phyloP scores from a whole-genome alignment of 1,140 invertebrate species.

The Cryptotermes secundus region DNA sequence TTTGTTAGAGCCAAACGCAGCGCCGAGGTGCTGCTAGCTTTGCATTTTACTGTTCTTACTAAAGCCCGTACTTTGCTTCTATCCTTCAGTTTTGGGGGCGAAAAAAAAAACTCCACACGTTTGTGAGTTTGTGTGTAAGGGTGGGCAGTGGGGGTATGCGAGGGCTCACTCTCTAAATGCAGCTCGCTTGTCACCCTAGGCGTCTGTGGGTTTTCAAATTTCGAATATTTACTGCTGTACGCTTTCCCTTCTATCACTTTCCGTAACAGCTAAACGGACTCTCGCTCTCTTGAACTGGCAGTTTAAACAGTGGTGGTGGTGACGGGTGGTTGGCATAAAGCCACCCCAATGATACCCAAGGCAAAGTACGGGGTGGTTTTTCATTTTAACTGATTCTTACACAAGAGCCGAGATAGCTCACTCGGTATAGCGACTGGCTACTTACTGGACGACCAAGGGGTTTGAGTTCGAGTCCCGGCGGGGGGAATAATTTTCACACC shows the following conservation, averaged over 20 bases:
- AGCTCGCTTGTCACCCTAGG: not conserved
- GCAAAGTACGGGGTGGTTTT: not conserved
- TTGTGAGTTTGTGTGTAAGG: not conserved
- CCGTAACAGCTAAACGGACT: not conserved
- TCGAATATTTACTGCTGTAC: constrained; percentile 3
- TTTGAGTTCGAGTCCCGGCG: too few species aligned
- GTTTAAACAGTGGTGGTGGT: not conserved
- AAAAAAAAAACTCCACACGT: not conserved
- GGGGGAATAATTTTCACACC: too few species aligned
- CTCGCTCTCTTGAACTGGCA: not conserved
- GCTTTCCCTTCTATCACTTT: not conserved
- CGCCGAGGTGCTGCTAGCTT: not conserved
- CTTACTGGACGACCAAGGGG: too few species aligned
- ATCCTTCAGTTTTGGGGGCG: not conserved
- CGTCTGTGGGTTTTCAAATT: constrained; percentile 19
- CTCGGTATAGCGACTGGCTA: too few species aligned
- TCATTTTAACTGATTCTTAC: too few species aligned
- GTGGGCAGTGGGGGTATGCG: not conserved
- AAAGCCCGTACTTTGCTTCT: not conserved
- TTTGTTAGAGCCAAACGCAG: not conserved
- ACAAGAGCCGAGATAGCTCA: too few species aligned
- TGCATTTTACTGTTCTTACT: constrained; percentile 17
- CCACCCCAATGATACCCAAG: not conserved
- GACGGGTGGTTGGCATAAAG: not conserved
- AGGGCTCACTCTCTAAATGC: not conserved